phyloP scores from a whole-genome alignment of 2,797 vertebrate genomes.

The Aphelocoma californica region DNA sequence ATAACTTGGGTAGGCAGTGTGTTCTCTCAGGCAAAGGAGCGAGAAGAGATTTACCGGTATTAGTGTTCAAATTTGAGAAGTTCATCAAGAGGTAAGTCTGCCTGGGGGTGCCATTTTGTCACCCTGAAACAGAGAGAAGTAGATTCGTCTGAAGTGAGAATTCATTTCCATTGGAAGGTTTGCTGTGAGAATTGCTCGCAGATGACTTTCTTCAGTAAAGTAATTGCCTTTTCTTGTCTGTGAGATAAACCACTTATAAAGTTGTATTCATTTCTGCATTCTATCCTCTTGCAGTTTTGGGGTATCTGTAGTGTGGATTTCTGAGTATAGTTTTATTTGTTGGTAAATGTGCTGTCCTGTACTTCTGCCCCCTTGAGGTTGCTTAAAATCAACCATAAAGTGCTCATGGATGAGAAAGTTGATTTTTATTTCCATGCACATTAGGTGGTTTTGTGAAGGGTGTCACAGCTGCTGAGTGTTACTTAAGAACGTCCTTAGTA shows the following conservation, averaged over 20 bases:
- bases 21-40: neutral
- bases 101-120: neutral
- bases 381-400: neutral
- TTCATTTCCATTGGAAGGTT: neutral
- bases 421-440: neutral
- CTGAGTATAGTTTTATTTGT: neutral
- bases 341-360: neutral
- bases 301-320: neutral
- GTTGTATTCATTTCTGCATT: neutral
- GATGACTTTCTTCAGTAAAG: neutral
- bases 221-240: neutral
- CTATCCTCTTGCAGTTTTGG: neutral
- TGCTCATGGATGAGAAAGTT: neutral
- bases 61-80: neutral
- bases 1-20: neutral
- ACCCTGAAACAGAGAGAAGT: neutral
- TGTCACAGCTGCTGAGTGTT: neutral
- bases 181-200: neutral
- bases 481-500: neutral
- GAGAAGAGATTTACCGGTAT: neutral
- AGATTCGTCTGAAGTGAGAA: neutral
- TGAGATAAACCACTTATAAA: neutral
- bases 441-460: neutral
- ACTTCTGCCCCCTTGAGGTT: neutral
- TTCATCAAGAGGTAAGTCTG: neutral